These are phyloP conservation scores for Drymodes brunneopygia DNA, from an alignment of 2,113 vertebrate species.

Conservation along the genomic window DNA sequence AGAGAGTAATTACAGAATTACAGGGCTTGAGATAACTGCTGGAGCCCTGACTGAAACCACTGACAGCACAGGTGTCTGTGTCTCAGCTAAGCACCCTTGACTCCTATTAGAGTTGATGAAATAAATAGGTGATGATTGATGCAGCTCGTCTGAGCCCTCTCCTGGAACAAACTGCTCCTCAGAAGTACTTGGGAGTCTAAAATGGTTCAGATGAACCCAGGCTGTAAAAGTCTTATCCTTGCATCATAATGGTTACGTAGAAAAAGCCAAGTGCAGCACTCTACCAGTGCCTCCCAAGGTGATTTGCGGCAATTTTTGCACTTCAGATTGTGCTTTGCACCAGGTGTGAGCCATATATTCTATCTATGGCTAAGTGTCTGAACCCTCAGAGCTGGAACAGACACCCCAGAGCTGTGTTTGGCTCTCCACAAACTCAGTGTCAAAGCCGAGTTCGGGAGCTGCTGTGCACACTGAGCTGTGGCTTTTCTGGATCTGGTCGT, in stretches of 20 bases:
- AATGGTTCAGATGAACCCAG: not conserved
- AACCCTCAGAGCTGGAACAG: not conserved
- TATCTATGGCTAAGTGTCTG: not conserved
- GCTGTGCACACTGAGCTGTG: not conserved
- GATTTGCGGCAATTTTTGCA: not conserved
- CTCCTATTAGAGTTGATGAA: not conserved
- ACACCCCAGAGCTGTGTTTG: not conserved
- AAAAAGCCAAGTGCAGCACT: not conserved
- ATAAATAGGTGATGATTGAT: not conserved
- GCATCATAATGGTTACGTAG: not conserved
- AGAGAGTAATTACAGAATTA: not conserved
- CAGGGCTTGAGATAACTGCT: not conserved
- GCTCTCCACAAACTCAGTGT: rapidly evolving
- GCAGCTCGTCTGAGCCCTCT: not conserved
- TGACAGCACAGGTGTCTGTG: not conserved
- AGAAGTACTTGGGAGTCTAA: not conserved
- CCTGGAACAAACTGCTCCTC: not conserved
- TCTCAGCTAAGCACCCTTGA: not conserved
- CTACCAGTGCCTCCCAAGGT: not conserved
- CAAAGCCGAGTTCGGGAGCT: not conserved
- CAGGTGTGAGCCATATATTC: not conserved
- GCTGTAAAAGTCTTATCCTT: not conserved
- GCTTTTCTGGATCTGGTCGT: rapidly evolving
- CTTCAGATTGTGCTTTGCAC: not conserved
- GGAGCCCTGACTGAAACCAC: not conserved